Conservation (phyloP, 2,888 invertebrate species). For the Oligia fasciuncula region DNA sequence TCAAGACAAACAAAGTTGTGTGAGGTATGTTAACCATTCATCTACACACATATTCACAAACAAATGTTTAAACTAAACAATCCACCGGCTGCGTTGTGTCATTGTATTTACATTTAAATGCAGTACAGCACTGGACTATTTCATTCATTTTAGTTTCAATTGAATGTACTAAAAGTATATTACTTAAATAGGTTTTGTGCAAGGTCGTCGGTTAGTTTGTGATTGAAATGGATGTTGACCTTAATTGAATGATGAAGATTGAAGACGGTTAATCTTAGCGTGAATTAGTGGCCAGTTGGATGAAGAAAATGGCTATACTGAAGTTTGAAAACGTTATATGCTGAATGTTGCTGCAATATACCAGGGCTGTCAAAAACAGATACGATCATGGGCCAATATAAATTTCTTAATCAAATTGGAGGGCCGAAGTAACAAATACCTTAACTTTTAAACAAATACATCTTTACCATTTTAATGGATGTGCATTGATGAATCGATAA, state of each 20-base stretch:
- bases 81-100: neutral
- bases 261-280: neutral
- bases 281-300: too few species aligned
- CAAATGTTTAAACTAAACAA: slow-evolving; percentile 21
- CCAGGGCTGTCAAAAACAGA: too few species aligned
- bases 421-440: too few species aligned
- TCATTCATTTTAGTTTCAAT: neutral
- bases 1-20: neutral
- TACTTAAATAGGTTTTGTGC: slow-evolving; percentile 1
- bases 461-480: too few species aligned
- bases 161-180: slow-evolving; percentile 1
- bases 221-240: neutral
- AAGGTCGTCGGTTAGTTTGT: neutral
- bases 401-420: too few species aligned
- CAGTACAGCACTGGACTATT: neutral
- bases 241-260: slow-evolving; percentile 20
- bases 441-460: too few species aligned
- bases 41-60: neutral
- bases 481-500: too few species aligned
- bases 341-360: too few species aligned
- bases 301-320: too few species aligned
- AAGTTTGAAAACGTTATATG: too few species aligned
- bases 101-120: slow-evolving; percentile 32
- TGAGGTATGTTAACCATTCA: neutral
- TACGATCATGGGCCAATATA: too few species aligned